phyloP scores from a whole-genome alignment of 2,797 vertebrate genomes.

The Protosalanx chinensis region DNA sequence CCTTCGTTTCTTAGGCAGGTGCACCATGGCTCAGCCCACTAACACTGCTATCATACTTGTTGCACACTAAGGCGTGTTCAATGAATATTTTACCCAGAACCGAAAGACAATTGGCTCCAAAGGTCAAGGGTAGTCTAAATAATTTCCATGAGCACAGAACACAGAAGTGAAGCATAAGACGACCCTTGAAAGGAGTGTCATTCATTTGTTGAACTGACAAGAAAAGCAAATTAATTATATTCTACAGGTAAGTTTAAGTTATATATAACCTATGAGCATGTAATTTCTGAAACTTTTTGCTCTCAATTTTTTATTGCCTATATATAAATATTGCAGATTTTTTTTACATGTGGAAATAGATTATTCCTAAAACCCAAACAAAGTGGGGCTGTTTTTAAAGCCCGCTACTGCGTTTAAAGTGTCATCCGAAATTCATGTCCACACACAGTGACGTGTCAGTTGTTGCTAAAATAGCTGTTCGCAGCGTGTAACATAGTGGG shows the following conservation, averaged over 20 bases:
- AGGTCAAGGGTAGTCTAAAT: slow-evolving; percentile 70
- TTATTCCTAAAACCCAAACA: too few species aligned
- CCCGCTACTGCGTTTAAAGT: too few species aligned
- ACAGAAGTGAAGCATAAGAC: slow-evolving; percentile 32
- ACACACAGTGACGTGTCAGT: too few species aligned
- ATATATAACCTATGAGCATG: background rate
- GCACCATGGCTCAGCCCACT: slow-evolving; percentile 25
- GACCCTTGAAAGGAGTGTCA: slow-evolving; percentile 42
- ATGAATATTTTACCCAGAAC: slow-evolving; percentile 75
- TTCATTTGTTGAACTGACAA: slow-evolving; percentile 34
- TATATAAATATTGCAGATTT: too few species aligned
- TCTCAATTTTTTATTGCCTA: too few species aligned
- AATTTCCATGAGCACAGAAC: slow-evolving; percentile 46
- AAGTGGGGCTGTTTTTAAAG: too few species aligned
- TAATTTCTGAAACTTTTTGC: too few species aligned
- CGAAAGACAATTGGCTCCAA: slow-evolving; percentile 72
- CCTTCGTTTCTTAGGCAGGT: slow-evolving; percentile 23
- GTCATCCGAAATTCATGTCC: too few species aligned
- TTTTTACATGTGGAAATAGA: too few species aligned
- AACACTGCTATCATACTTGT: slow-evolving; percentile 18
- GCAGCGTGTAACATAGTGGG: too few species aligned
- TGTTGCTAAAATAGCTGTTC: too few species aligned
- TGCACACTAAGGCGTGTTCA: slow-evolving; percentile 65
- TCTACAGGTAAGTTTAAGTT: slow-evolving; percentile 59
- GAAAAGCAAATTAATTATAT: slow-evolving; percentile 29